Base-by-base conservation (phyloP, 2,888 invertebrate genomes). In the Raillietiella orientalis region DNA sequence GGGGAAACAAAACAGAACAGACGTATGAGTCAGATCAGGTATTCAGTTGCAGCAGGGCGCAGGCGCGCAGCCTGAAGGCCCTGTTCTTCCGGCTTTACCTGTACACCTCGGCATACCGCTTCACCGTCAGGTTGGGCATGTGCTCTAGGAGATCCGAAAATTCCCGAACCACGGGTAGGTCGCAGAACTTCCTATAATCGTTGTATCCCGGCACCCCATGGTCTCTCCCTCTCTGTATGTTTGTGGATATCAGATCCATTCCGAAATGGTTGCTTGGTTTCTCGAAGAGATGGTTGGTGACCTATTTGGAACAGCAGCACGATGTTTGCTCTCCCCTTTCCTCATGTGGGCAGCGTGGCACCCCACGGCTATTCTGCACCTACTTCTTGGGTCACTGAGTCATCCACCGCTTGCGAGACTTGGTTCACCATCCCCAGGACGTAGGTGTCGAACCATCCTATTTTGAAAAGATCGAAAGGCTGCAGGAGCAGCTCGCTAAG, bases 201-300 rank as follows among this genome's bases (percentile, higher is more conserved):
- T 75, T 77, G 47, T 79, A 82, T 26, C 77, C 72, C 21, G 82
- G 79, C 28, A 79, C 51, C 31, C 79, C 82, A 37, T 75, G 74
- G 43, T 82, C 82, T 32, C 82, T 61, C 25, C 77, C 79, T 41
- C 82, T 58, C 46, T 77, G 75, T 69, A 82, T 74, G 45, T 82
- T 82, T 43, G 82, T 71, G 6, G 79, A 69, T 10, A 77, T 77
- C 39, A 82, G 52, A 46, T 82, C 79, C 62, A 79, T 63, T 34
- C 79, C 79, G 40, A 67, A 71, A 29, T 41, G 40, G 24, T 43
- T 39, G 8, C 45, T 43, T 4, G 45, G 45, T 31, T 49, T 46
- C 48, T 77, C 77, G 50, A 82, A 79, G 28, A 79, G 51, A 47
- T 77, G 75, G 49, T 79, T 79, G 19, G 79, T 79, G 2, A 79